These are phyloP conservation scores for Rhizoglyphus robini DNA, from an alignment of 1,140 invertebrate species.

Conservation along the genomic window DNA sequence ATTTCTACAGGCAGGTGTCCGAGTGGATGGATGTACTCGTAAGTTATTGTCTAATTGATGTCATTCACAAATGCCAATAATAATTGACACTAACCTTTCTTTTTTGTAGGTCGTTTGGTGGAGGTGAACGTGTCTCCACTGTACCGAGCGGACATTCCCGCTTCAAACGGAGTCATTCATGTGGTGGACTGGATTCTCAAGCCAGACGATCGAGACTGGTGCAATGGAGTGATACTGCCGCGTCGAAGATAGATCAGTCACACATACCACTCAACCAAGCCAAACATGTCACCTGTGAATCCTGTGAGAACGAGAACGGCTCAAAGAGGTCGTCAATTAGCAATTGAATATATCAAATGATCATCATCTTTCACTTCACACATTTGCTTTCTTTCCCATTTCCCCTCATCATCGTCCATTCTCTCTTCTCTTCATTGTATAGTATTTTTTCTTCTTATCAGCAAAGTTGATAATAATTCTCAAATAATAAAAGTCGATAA, in stretches of 20 bases:
- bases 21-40: constrained; percentile 29
- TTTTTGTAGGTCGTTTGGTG: constrained; percentile 26
- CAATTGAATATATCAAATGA: too few relatives aligned
- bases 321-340: too few relatives aligned
- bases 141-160: constrained; percentile 38
- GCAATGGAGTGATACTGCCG: constrained; percentile 24
- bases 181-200: constrained; percentile 34
- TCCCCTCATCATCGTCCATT: too few relatives aligned
- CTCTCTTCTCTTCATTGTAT: too few relatives aligned
- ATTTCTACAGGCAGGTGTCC: constrained; percentile 27
- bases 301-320: too few relatives aligned
- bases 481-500: too few relatives aligned
- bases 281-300: too few relatives aligned
- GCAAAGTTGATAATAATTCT: too few relatives aligned
- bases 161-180: constrained; percentile 45
- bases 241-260: neutral
- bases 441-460: too few relatives aligned
- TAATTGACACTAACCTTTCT: neutral
- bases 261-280: too few relatives aligned
- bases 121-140: constrained; percentile 29
- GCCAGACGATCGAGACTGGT: constrained; percentile 26
- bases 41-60: constrained; percentile 22
- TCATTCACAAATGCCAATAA: neutral
- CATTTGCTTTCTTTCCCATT: too few relatives aligned
- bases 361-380: too few relatives aligned